A percentile compares a stretch with the other conserved stretches of the same genome.
phyloP scores from a whole-genome alignment of 2,888 invertebrate species.

The Odontocolon sp. region DNA sequence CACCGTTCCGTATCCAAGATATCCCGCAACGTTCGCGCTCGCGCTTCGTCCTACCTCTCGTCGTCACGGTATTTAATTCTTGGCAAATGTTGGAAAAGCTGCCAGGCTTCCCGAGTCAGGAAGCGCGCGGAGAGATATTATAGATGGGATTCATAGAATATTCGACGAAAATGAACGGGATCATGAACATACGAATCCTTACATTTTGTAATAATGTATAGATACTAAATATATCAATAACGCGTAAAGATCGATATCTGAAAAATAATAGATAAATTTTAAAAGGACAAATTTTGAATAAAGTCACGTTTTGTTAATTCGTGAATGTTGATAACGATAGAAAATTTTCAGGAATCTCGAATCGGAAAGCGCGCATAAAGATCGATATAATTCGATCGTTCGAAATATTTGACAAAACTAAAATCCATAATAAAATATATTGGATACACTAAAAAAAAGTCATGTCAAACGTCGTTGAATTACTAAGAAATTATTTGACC shows the following conservation, averaged over 20 bases:
- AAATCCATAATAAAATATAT: too few relatives aligned
- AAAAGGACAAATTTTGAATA: too few relatives aligned
- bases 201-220: neutral
- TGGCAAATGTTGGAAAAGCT: constrained; percentile 60
- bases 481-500: too few relatives aligned
- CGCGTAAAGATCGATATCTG: neutral
- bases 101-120: constrained; percentile 45
- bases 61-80: constrained; percentile 62
- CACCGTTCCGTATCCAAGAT: constrained; percentile 15
- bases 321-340: too few relatives aligned
- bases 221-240: neutral
- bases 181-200: neutral
- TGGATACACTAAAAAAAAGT: too few relatives aligned
- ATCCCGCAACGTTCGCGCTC: constrained; percentile 8
- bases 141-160: constrained; percentile 38
- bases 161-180: constrained; percentile 41
- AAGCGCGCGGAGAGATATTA: constrained; percentile 39
- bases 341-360: too few relatives aligned
- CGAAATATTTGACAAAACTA: too few relatives aligned
- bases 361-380: too few relatives aligned
- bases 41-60: constrained; percentile 25
- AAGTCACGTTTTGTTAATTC: too few relatives aligned
- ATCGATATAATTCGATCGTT: too few relatives aligned
- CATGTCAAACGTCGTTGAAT: too few relatives aligned
- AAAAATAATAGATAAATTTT: too few relatives aligned